These are phyloP conservation scores for Zele albiditarsus DNA, from an alignment of 2,888 invertebrate genomes.

Conservation along the genomic window DNA sequence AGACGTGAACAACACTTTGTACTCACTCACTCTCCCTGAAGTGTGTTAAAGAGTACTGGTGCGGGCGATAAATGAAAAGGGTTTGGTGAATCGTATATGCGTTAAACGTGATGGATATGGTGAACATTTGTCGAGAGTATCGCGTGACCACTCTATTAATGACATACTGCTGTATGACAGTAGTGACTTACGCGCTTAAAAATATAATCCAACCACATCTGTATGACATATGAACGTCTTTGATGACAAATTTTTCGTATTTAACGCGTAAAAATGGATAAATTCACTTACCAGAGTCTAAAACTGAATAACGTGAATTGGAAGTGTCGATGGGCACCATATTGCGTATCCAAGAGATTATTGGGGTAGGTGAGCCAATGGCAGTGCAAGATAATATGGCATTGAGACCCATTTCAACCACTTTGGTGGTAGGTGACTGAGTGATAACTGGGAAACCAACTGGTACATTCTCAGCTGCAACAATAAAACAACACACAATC, in stretches of 20 bases:
- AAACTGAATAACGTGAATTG: slow-evolving; percentile 88
- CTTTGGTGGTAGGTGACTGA: slow-evolving; percentile 91
- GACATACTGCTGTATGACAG: slow-evolving; percentile 59
- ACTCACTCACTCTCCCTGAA: neutral
- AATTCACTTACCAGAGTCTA: slow-evolving; percentile 82
- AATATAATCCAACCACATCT: slow-evolving; percentile 62
- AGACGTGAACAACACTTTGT: slow-evolving; percentile 18
- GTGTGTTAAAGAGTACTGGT: slow-evolving; percentile 16
- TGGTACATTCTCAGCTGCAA: slow-evolving; percentile 88
- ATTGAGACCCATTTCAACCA: slow-evolving; percentile 95
- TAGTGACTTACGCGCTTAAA: slow-evolving; percentile 67
- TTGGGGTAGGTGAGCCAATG: slow-evolving; percentile 86
- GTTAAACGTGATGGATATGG: slow-evolving; percentile 66
- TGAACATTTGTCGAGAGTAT: slow-evolving; percentile 63
- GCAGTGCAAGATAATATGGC: slow-evolving; percentile 93
- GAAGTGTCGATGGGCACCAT: slow-evolving; percentile 90
- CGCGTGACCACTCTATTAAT: slow-evolving; percentile 70
- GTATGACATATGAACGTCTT: neutral
- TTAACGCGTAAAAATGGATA: neutral
- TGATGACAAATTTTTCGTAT: neutral
- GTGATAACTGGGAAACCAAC: slow-evolving; percentile 93
- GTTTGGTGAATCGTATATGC: slow-evolving; percentile 50
- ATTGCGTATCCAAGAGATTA: slow-evolving; percentile 95
- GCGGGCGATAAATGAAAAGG: slow-evolving; percentile 5
- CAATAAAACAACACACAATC: slow-evolving; percentile 6